Evolutionary conservation across 1,140 invertebrate species (phyloP).

Genomic region (Tetramorium simillimum): DNA sequence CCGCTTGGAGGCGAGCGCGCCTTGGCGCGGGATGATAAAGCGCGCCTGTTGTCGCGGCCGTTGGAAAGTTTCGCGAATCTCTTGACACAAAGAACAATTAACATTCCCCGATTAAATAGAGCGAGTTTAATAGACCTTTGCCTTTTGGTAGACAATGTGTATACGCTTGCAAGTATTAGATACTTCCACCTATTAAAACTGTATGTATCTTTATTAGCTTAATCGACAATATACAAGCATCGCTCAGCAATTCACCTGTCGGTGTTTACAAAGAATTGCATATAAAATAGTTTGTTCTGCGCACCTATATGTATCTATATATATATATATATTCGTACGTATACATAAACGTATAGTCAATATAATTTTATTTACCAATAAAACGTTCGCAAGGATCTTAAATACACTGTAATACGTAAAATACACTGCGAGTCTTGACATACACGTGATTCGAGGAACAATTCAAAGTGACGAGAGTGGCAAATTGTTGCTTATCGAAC

Average conservation of each 20-base stretch:
- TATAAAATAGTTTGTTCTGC: constrained; percentile 58
- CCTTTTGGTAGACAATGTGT: no score
- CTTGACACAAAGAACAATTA: constrained; percentile 10
- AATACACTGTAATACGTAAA: not conserved
- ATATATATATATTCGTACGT: constrained; percentile 4
- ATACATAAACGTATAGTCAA: constrained; percentile 14
- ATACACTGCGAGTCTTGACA: not conserved
- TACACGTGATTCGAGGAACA: constrained; percentile 21
- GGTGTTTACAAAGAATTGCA: constrained; percentile 48
- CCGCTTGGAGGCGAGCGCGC: not conserved
- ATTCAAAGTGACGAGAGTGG: not conserved
- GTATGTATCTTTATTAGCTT: constrained; percentile 55
- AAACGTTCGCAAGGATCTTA: constrained; percentile 7
- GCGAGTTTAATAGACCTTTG: not conserved
- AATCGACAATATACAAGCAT: constrained; percentile 6
- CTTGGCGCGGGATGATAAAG: constrained; percentile 30
- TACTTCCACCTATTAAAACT: not conserved
- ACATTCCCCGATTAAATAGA: constrained; percentile 20
- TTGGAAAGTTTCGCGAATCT: constrained; percentile 9
- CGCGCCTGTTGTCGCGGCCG: not conserved
- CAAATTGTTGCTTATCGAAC: not conserved
- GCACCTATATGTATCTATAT: not conserved
- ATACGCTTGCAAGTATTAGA: not conserved
- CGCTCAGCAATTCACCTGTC: constrained; percentile 1
- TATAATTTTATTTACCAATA: constrained; percentile 1